Evolutionary conservation across 1,140 invertebrate species (phyloP).

Genomic region (Drosophila ambigua): DNA sequence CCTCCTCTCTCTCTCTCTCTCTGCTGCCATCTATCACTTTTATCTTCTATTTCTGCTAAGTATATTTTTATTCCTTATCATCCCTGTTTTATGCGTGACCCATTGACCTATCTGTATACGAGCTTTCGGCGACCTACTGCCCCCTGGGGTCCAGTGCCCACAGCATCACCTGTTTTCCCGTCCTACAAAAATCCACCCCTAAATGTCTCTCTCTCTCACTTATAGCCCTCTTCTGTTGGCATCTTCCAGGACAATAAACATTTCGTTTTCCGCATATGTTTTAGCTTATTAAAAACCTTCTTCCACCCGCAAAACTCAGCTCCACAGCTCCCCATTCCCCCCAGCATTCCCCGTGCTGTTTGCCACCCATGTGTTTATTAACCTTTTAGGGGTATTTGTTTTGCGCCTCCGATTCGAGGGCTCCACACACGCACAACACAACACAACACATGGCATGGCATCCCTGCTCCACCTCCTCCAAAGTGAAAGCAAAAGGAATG

Average conservation of each 20-base stretch:
- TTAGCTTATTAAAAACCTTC: conserved; percentile 48
- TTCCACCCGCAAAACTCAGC: background rate
- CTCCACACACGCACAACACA: background rate
- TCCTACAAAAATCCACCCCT: no score
- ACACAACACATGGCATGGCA: no score
- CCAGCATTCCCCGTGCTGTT: background rate
- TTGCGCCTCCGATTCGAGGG: conserved; percentile 9
- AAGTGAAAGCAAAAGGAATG: background rate
- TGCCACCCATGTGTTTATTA: conserved; percentile 34
- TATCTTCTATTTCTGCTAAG: no score
- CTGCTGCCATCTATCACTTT: no score
- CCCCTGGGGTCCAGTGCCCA: background rate
- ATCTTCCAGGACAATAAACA: conserved; percentile 9
- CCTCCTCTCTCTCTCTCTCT: no score
- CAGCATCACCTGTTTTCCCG: no score
- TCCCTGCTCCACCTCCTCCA: no score
- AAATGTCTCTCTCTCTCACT: background rate
- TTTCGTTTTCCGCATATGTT: conserved; percentile 32
- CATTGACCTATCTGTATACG: conserved; percentile 46
- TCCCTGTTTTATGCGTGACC: conserved; percentile 18
- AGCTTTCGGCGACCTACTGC: conserved; percentile 44
- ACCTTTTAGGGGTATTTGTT: conserved; percentile 45
- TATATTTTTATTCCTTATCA: background rate
- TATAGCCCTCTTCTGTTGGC: background rate
- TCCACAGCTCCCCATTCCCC: background rate